Percentiles rank a stretch among this genome's conserved stretches.
Conservation (phyloP, 2,797 vertebrate species). For the Enteromius mattozi region DNA sequence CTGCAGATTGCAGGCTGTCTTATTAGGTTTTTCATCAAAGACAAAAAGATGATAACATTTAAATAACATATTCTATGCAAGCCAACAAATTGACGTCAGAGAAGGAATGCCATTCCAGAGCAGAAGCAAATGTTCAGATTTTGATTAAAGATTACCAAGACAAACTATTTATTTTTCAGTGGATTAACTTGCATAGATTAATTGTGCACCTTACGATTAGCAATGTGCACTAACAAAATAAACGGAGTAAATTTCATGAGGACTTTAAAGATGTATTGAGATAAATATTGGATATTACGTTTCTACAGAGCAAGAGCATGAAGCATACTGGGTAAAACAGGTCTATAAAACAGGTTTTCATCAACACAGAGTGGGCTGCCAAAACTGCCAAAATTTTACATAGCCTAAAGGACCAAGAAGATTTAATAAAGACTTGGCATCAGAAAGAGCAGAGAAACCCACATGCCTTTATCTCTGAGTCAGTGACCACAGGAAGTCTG, state of each 20-base stretch:
- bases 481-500: slow-evolving; percentile 32
- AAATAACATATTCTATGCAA: neutral
- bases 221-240: neutral
- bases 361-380: neutral
- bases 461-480: slow-evolving; percentile 27
- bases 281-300: too few species aligned
- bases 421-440: slow-evolving; percentile 1
- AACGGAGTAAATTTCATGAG: neutral
- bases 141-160: neutral
- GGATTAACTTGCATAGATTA: neutral
- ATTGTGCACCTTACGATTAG: neutral
- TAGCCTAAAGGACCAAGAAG: neutral
- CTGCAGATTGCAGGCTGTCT: neutral
- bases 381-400: neutral
- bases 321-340: neutral
- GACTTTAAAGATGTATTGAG: neutral
- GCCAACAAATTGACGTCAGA: neutral
- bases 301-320: neutral
- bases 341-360: neutral
- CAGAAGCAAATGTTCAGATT: neutral
- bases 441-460: neutral
- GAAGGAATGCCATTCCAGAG: neutral
- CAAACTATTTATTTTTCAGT: neutral
- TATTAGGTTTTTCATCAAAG: neutral
- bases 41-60: neutral